Evolutionary conservation across 1,140 invertebrate genomes (phyloP).

Genomic region (Hyles vespertilio): DNA sequence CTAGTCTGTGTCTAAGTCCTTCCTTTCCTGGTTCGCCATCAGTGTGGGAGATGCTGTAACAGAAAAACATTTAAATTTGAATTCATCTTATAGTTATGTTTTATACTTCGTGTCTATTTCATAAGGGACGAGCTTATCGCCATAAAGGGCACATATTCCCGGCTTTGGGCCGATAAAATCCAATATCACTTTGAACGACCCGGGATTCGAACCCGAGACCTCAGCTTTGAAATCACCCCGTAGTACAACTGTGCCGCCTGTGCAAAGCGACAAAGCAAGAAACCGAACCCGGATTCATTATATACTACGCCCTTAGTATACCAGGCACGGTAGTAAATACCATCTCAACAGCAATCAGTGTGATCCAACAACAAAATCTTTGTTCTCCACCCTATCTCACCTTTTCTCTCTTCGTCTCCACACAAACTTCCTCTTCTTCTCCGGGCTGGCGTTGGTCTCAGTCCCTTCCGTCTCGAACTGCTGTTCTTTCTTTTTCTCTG

Average conservation of each 20-base stretch:
- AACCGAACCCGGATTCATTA: too few relatives aligned
- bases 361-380: not conserved
- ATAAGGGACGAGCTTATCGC: too few relatives aligned
- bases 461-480: conserved; percentile 45
- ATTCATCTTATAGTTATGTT: too few relatives aligned
- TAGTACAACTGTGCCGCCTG: too few relatives aligned
- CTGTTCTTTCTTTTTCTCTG: conserved; percentile 47
- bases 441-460: conserved; percentile 59
- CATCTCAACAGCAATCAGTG: not conserved
- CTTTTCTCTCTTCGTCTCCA: conserved; percentile 63
- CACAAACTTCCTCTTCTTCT: conserved; percentile 64
- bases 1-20: conserved; percentile 59
- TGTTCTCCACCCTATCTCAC: conserved; percentile 20
- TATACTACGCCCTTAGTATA: too few relatives aligned
- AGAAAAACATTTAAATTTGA: not conserved
- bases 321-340: too few relatives aligned
- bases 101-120: not conserved
- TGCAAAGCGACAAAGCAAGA: too few relatives aligned
- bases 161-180: too few relatives aligned
- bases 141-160: too few relatives aligned
- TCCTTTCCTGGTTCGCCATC: conserved; percentile 58
- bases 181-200: too few relatives aligned
- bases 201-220: too few relatives aligned
- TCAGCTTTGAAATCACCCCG: too few relatives aligned
- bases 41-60: conserved; percentile 43